phyloP scores from a whole-genome alignment of 2,113 vertebrate species.

The Thermophis baileyi region DNA sequence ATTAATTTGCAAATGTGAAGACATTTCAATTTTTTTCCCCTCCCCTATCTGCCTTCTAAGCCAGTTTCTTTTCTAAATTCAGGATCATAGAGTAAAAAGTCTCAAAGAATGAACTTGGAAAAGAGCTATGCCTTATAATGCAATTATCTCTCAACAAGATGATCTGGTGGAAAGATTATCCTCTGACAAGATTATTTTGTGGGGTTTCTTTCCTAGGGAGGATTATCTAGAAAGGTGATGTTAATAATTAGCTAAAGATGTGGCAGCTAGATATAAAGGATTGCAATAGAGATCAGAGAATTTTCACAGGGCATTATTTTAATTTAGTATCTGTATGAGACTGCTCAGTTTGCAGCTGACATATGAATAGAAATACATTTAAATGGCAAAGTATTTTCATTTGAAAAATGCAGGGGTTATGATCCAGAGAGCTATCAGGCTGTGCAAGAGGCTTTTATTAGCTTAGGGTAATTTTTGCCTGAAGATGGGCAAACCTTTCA shows the following conservation, averaged over 20 bases:
- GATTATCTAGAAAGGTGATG: constrained; percentile 45
- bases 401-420: not conserved
- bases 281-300: constrained; percentile 16
- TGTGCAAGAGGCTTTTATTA: not conserved
- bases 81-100: not conserved
- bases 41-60: not conserved
- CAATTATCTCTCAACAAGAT: constrained; percentile 40
- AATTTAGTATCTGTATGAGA: not conserved
- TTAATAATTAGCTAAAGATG: constrained; percentile 45
- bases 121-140: constrained; percentile 36
- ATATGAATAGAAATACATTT: not conserved
- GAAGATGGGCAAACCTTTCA: not conserved
- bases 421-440: not conserved
- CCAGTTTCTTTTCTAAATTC: constrained; percentile 9
- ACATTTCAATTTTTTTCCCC: not conserved
- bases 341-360: not conserved
- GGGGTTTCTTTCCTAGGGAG: constrained; percentile 40
- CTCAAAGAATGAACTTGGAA: constrained; percentile 33
- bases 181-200: constrained; percentile 52
- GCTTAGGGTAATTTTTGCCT: not conserved
- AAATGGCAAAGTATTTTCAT: not conserved
- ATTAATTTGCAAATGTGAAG: not conserved
- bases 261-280: constrained; percentile 37
- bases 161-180: constrained; percentile 51
- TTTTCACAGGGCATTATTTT: constrained; percentile 11